These are phyloP conservation scores for Lymantria dispar DNA, from an alignment of 2,888 invertebrate species.

Conservation along the genomic window DNA sequence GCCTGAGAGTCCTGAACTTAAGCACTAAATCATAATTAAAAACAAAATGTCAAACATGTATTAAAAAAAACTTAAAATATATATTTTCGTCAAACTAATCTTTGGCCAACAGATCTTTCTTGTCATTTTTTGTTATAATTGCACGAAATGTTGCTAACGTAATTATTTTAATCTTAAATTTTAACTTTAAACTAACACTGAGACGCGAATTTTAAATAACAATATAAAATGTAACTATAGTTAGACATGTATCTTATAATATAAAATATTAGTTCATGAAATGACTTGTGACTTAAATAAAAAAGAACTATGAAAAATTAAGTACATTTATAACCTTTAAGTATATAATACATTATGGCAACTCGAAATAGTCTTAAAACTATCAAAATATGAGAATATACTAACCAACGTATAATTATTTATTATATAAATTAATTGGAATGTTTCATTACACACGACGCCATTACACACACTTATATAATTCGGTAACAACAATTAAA, in stretches of 20 bases:
- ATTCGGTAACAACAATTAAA: slow-evolving; percentile 73
- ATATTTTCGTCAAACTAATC: slow-evolving; percentile 62
- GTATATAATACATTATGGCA: slow-evolving; percentile 69
- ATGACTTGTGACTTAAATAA: slow-evolving; percentile 26
- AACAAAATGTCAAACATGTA: slow-evolving; percentile 54
- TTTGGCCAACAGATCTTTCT: slow-evolving; percentile 79
- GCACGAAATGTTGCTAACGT: slow-evolving; percentile 53
- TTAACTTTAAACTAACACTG: slow-evolving; percentile 54
- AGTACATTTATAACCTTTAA: slow-evolving; percentile 62
- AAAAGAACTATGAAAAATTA: slow-evolving; percentile 53
- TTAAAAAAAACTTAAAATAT: slow-evolving; percentile 37
- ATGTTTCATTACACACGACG: slow-evolving; percentile 50
- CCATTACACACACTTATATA: slow-evolving; percentile 51
- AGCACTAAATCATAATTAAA: slow-evolving; percentile 36
- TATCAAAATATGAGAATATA: slow-evolving; percentile 33
- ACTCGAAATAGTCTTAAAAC: slow-evolving; percentile 53
- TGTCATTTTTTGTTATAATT: slow-evolving; percentile 43
- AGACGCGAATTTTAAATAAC: slow-evolving; percentile 45
- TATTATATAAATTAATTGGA: slow-evolving; percentile 53
- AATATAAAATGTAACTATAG: slow-evolving; percentile 31
- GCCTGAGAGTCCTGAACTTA: slow-evolving; percentile 77
- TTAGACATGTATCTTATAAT: slow-evolving; percentile 33
- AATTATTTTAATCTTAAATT: slow-evolving; percentile 30
- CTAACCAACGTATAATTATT: slow-evolving; percentile 41
- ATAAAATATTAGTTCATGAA: slow-evolving; percentile 14